Evolutionary conservation across 1,140 invertebrate genomes (phyloP).

Genomic region (Halictus rubicundus): DNA sequence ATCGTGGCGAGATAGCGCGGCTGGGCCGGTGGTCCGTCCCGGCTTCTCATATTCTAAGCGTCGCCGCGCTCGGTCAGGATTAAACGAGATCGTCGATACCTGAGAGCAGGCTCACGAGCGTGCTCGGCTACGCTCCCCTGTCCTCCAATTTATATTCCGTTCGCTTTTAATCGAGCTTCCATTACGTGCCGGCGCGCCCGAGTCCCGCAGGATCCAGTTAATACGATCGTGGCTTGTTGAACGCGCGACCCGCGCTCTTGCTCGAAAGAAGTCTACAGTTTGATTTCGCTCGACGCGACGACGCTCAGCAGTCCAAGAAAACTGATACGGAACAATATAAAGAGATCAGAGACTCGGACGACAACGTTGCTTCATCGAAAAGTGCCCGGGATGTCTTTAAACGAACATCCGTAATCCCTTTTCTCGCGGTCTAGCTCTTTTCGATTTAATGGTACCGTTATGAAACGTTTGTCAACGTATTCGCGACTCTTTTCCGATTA

Average conservation of each 20-base stretch:
- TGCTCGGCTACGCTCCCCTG: neutral
- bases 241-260: neutral
- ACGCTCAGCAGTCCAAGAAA: too few relatives aligned
- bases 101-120: slow-evolving; percentile 15
- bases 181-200: slow-evolving; percentile 4
- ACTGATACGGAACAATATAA: too few relatives aligned
- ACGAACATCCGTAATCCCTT: too few relatives aligned
- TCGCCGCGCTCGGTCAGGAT: slow-evolving; percentile 6
- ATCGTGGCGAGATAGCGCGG: slow-evolving; percentile 47
- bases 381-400: too few relatives aligned
- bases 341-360: too few relatives aligned
- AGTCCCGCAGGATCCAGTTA: slow-evolving; percentile 1
- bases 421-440: too few relatives aligned
- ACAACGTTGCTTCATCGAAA: too few relatives aligned
- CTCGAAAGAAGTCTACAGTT: too few relatives aligned
- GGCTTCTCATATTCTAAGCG: slow-evolving; percentile 51
- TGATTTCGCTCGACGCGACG: too few relatives aligned
- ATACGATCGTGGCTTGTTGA: slow-evolving; percentile 8
- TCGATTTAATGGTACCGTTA: too few relatives aligned
- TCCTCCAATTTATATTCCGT: slow-evolving; percentile 31
- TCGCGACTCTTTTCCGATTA: too few relatives aligned
- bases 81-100: slow-evolving; percentile 49
- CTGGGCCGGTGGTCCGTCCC: slow-evolving; percentile 40
- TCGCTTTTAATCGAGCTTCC: slow-evolving; percentile 42
- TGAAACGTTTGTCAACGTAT: too few relatives aligned